Evolutionary conservation across 2,113 vertebrate species (phyloP).

Genomic region (Haemorhous mexicanus): DNA sequence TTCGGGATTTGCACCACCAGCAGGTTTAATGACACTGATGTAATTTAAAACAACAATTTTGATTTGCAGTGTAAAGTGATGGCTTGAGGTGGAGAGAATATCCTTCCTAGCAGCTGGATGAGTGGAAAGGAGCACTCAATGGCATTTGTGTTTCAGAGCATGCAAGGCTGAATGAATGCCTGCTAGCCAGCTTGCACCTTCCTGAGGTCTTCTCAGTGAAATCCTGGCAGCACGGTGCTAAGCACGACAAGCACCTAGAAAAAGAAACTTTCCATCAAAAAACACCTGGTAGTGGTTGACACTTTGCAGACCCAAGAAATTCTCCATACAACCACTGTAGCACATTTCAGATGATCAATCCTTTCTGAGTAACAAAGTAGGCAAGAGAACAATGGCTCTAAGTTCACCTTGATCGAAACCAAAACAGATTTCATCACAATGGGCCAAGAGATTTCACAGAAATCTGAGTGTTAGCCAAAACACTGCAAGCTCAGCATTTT

Average conservation of each 20-base stretch:
- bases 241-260: background rate
- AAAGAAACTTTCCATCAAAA: background rate
- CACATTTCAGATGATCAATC: background rate
- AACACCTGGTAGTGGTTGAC: background rate
- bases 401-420: background rate
- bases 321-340: background rate
- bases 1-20: background rate
- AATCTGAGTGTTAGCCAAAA: background rate
- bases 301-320: background rate
- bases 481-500: background rate
- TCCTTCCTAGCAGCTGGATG: background rate
- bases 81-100: background rate
- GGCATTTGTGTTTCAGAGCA: background rate
- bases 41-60: slow-evolving; percentile 50
- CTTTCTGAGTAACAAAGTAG: background rate
- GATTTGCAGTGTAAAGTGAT: background rate
- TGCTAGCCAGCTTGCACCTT: background rate
- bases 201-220: background rate
- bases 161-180: background rate
- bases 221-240: background rate
- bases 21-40: slow-evolving; percentile 50
- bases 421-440: background rate
- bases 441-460: background rate
- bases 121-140: background rate
- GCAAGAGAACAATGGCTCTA: background rate